Evolutionary conservation across 2,888 invertebrate species (phyloP).

Genomic region (Philopedon plagiatum): DNA sequence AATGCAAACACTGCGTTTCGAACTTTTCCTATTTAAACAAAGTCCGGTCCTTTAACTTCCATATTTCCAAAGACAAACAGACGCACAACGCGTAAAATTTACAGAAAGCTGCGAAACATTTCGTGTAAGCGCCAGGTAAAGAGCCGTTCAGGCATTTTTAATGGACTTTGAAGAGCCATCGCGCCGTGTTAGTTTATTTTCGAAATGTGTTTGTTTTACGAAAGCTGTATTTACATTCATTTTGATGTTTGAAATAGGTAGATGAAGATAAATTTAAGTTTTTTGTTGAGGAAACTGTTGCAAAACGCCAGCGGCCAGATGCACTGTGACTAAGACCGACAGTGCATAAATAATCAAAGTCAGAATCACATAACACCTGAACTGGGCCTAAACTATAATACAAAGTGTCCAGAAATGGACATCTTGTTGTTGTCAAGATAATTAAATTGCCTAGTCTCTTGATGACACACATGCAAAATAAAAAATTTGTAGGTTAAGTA

Average conservation of each 20-base stretch:
- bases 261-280: slow-evolving; percentile 15
- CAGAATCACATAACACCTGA: no score
- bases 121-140: slow-evolving; percentile 31
- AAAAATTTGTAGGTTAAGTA: no score
- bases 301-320: no score
- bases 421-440: no score
- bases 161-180: slow-evolving; percentile 24
- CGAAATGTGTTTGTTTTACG: slow-evolving; percentile 30
- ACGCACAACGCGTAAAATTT: slow-evolving; percentile 16
- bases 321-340: no score
- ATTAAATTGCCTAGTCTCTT: no score
- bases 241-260: slow-evolving; percentile 1
- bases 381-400: no score
- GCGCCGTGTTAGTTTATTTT: slow-evolving; percentile 27
- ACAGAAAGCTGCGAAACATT: slow-evolving; percentile 37
- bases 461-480: no score
- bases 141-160: slow-evolving; percentile 23
- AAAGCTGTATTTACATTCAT: slow-evolving; percentile 27
- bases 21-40: slow-evolving; percentile 21
- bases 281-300: no score
- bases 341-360: no score
- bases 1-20: neutral
- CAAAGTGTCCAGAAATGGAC: no score
- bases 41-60: slow-evolving; percentile 7
- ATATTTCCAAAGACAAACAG: slow-evolving; percentile 12